Conservation (phyloP, 2,888 invertebrate species). For the Eupelmus urozonus region DNA sequence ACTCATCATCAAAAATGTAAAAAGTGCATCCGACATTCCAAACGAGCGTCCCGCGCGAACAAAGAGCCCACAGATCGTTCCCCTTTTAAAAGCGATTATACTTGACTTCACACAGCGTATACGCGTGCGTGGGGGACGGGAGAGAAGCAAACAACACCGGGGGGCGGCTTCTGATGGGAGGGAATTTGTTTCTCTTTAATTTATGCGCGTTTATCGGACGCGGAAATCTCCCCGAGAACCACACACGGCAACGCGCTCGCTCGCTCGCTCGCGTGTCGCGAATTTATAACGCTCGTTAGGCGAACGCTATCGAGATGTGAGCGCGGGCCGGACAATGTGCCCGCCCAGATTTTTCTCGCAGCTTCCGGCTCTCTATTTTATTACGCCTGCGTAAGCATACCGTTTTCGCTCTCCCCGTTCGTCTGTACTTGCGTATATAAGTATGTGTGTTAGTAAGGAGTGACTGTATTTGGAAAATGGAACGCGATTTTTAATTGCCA, state of each 20-base stretch:
- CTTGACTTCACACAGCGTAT: not conserved
- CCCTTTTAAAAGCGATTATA: no score
- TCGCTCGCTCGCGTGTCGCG: constrained; percentile 52
- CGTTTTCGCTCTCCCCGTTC: no score
- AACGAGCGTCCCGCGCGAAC: no score
- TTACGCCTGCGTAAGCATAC: no score
- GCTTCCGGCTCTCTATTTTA: constrained; percentile 45
- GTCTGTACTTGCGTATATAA: no score
- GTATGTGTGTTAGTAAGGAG: no score
- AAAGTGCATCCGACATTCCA: no score
- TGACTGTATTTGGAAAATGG: no score
- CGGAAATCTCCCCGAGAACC: constrained; percentile 57
- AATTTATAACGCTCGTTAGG: constrained; percentile 59
- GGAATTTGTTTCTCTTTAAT: constrained; percentile 60
- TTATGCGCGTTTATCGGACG: constrained; percentile 57
- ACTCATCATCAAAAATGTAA: no score
- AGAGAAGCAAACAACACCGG: not conserved
- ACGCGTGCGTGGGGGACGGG: not conserved
- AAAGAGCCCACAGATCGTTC: no score
- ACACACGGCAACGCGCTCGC: no score
- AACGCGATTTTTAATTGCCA: no score
- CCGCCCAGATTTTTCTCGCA: not conserved
- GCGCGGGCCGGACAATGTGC: constrained; percentile 37
- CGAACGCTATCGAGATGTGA: constrained; percentile 41
- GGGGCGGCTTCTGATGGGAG: constrained; percentile 49